Base-by-base conservation (phyloP, 53 echinoderm and acorn worm species). In the Holothuria leucospilota region DNA sequence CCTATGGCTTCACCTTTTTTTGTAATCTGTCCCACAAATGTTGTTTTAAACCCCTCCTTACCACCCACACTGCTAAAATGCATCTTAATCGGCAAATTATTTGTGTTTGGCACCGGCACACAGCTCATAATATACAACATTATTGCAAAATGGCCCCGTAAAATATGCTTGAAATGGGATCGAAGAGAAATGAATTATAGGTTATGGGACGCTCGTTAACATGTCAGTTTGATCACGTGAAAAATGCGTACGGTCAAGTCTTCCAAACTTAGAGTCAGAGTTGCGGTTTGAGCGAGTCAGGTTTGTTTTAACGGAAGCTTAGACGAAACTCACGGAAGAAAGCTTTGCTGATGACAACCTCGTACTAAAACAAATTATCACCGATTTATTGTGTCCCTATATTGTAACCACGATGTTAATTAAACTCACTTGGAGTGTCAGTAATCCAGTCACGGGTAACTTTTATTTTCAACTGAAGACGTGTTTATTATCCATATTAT, bases 1-100 rank as follows among this genome's bases (percentile, higher is more conserved):
- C 56, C 18, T 56, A 56, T 56, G 15, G 18, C 56, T 56, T 56
- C 56, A 18, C 56, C 56, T 56, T 74, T 26, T 73, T 30, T 52
- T 23, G 23, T 49, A 74, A 13, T 34, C 29, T n/a, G 27, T 10
- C 74, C 74, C 74, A 74, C 74, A 74, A 74, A 74, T 74, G 74
- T 74, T 74, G 52, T 74, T 74, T 74, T 74, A 74, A 74, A 74
- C 51, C 74, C 59, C 62, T 81, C 81, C 81, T 58, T 81, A 60
- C 81, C 81, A 81, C 81, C 81, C 81, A 81, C 81, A 81, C 38
- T 62, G 81, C 38, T 20, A 59, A 81, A 81, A 61, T n/a, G 39
- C 20, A 27, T 39, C 28, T 29, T 81, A 81, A 81, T 61, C 81
- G 61, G 24, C 62, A 61, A 61, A 60, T 61, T 81, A 62, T 81